A percentile compares a stretch with the other conserved stretches of the same genome.
Evolutionary conservation across 92 coral and sea anemone genomes (phyloP).

Genomic region (Paramuricea clavata): DNA sequence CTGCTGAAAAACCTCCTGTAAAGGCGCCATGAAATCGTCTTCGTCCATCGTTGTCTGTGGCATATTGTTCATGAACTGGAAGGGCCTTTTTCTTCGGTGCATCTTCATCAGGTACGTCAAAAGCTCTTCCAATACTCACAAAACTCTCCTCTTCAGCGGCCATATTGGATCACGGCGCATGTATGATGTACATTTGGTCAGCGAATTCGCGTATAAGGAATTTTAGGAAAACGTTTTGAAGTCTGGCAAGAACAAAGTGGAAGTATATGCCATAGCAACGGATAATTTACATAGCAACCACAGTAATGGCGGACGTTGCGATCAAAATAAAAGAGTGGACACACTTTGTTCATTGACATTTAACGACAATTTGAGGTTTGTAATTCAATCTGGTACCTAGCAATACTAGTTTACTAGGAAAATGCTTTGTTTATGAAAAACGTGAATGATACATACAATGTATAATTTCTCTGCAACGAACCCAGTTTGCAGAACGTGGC

Average conservation of each 20-base stretch:
- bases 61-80: constrained; percentile 95
- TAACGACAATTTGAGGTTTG: background rate
- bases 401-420: background rate
- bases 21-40: constrained; percentile 99
- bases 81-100: constrained; percentile 96
- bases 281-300: constrained; percentile 18
- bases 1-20: constrained; percentile 99
- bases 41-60: constrained; percentile 91
- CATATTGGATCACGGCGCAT: constrained; percentile 29
- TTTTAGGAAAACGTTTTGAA: background rate
- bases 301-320: constrained; percentile 20
- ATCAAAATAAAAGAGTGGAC: background rate
- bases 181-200: background rate
- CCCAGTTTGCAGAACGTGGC: too few relatives aligned
- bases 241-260: background rate
- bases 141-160: constrained; percentile 72
- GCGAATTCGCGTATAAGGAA: background rate
- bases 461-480: too few relatives aligned
- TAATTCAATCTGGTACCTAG: background rate
- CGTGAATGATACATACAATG: too few relatives aligned
- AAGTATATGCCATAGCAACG: constrained; percentile 3
- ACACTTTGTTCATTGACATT: background rate
- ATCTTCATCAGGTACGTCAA: constrained; percentile 87
- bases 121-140: constrained; percentile 87
- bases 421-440: too few relatives aligned